phyloP scores from a whole-genome alignment of 2,888 invertebrate genomes.

The Xestia xanthographa region DNA sequence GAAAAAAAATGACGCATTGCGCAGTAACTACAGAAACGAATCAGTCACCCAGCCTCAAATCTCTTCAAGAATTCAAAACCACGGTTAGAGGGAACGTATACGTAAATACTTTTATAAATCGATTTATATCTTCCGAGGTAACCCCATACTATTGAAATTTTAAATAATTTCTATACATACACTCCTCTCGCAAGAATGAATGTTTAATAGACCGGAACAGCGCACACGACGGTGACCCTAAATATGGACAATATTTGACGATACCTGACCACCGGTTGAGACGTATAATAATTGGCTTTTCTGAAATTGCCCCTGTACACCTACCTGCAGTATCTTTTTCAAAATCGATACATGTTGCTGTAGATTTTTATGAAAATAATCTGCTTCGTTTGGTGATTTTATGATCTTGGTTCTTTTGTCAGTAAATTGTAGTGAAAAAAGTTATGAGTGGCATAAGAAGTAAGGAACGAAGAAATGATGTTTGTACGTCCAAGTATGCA shows the following conservation, averaged over 20 bases:
- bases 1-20: background rate
- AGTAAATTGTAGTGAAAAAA: background rate
- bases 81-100: background rate
- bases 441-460: background rate
- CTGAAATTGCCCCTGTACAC: background rate
- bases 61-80: background rate
- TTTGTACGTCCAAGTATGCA: background rate
- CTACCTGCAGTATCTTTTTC: conserved; percentile 6
- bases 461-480: background rate
- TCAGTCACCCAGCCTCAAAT: background rate
- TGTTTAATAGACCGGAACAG: conserved; percentile 49
- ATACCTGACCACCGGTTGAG: background rate
- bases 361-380: background rate
- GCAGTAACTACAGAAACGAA: background rate
- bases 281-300: background rate
- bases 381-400: background rate
- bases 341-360: background rate
- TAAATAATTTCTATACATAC: background rate
- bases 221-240: conserved; percentile 35
- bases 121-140: background rate
- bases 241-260: conserved; percentile 24
- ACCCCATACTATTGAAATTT: conserved; percentile 15
- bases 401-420: background rate
- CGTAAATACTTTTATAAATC: background rate
- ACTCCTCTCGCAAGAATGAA: conserved; percentile 43